Conservation (phyloP, 2,888 invertebrate genomes). For the Acanthopleura granulata region DNA sequence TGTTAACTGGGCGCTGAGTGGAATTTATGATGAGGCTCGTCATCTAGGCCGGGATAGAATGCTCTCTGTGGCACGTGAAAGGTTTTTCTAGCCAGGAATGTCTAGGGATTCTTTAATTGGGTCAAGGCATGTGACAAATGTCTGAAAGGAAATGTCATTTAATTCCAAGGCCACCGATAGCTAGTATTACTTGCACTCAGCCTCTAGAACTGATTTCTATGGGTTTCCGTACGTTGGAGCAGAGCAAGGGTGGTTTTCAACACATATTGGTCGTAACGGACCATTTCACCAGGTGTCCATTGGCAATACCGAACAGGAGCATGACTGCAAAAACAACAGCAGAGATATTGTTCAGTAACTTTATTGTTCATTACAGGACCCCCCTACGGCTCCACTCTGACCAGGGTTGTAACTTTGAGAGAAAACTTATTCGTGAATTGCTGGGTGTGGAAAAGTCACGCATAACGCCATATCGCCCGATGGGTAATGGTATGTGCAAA, state of each 20-base stretch:
- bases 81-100: neutral
- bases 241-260: slow-evolving; percentile 19
- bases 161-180: too few species aligned
- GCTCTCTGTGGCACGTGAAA: too few species aligned
- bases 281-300: neutral
- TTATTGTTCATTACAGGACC: slow-evolving; percentile 23
- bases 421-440: neutral
- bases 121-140: neutral
- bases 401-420: slow-evolving; percentile 16
- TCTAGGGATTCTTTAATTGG: neutral
- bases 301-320: slow-evolving; percentile 22
- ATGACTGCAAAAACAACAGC: slow-evolving; percentile 24
- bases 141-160: too few species aligned
- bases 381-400: slow-evolving; percentile 3
- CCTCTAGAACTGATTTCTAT: slow-evolving; percentile 28
- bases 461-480: too few species aligned
- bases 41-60: too few species aligned
- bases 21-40: too few species aligned
- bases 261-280: slow-evolving; percentile 24
- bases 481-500: slow-evolving; percentile 9
- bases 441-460: neutral
- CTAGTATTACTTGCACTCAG: slow-evolving; percentile 4
- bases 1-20: too few species aligned
- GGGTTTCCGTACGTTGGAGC: slow-evolving; percentile 25
- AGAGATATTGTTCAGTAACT: slow-evolving; percentile 14